These are phyloP conservation scores for Cyprinodon diabolis DNA, from an alignment of 2,797 vertebrate species.

Conservation along the genomic window DNA sequence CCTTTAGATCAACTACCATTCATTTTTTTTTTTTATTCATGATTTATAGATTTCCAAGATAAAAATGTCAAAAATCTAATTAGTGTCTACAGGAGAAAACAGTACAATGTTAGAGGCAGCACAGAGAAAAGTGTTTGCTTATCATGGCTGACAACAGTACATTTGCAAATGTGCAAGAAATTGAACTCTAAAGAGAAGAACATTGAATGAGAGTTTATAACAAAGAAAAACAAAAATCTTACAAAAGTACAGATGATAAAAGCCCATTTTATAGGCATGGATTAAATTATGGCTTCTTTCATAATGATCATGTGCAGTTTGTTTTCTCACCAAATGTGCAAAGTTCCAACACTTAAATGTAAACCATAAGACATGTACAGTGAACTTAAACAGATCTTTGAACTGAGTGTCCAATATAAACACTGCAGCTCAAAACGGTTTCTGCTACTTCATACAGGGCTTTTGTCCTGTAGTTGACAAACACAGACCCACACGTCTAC, in stretches of 20 bases:
- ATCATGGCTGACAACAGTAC: conserved; percentile 27
- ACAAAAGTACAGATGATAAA: conserved; percentile 68
- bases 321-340: conserved; percentile 62
- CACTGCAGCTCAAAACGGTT: conserved; percentile 23
- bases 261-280: conserved; percentile 57
- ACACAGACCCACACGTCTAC: conserved; percentile 20
- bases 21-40: conserved; percentile 60
- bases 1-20: too few relatives aligned
- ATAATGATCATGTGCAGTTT: conserved; percentile 48
- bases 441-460: conserved; percentile 40
- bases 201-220: conserved; percentile 21
- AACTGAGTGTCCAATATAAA: conserved; percentile 42
- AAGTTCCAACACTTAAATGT: conserved; percentile 58
- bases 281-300: conserved; percentile 65
- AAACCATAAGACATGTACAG: conserved; percentile 40
- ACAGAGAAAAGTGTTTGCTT: conserved; percentile 35
- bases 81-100: conserved; percentile 9
- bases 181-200: conserved; percentile 30
- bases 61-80: conserved; percentile 51
- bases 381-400: conserved; percentile 31
- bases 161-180: conserved; percentile 34
- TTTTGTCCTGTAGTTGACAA: conserved; percentile 29
- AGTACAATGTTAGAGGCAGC: conserved; percentile 15
- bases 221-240: conserved; percentile 43
- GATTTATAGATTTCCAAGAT: conserved; percentile 60